These are phyloP conservation scores for Cottus gobio DNA, from an alignment of 2,113 vertebrate genomes.

Conservation along the genomic window DNA sequence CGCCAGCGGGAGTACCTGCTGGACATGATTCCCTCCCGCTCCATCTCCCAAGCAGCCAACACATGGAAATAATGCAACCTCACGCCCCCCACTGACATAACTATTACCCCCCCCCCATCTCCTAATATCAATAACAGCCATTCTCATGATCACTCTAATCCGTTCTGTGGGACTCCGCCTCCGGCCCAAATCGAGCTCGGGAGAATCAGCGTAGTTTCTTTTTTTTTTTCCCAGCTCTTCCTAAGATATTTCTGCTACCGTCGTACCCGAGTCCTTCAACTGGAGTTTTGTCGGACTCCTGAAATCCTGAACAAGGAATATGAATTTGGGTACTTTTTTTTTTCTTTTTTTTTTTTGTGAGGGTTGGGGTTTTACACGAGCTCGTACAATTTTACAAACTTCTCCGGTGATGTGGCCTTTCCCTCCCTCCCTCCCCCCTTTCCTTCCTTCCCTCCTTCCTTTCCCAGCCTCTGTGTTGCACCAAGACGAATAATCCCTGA, in stretches of 20 bases:
- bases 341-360: neutral
- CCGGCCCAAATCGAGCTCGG: slow-evolving; percentile 44
- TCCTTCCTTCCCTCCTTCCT: neutral
- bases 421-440: neutral
- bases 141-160: slow-evolving; percentile 74
- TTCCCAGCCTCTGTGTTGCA: slow-evolving; percentile 43
- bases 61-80: slow-evolving; percentile 92
- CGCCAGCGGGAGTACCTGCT: slow-evolving; percentile 98
- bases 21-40: slow-evolving; percentile 98
- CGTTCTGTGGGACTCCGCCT: slow-evolving; percentile 65
- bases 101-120: slow-evolving; percentile 29
- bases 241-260: slow-evolving; percentile 51
- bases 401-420: slow-evolving; percentile 28
- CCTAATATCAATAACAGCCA: slow-evolving; percentile 77
- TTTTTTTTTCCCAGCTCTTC: slow-evolving; percentile 27
- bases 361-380: slow-evolving; percentile 38
- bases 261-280: slow-evolving; percentile 38
- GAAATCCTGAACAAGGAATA: slow-evolving; percentile 44
- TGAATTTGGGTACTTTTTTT: slow-evolving; percentile 40
- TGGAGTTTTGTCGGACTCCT: slow-evolving; percentile 43
- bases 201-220: slow-evolving; percentile 45
- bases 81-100: slow-evolving; percentile 37
- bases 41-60: slow-evolving; percentile 95
- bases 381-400: slow-evolving; percentile 44
- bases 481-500: slow-evolving; percentile 40